Conservation (phyloP, 2,797 vertebrate genomes). For the Neomorphus geoffroyi region DNA sequence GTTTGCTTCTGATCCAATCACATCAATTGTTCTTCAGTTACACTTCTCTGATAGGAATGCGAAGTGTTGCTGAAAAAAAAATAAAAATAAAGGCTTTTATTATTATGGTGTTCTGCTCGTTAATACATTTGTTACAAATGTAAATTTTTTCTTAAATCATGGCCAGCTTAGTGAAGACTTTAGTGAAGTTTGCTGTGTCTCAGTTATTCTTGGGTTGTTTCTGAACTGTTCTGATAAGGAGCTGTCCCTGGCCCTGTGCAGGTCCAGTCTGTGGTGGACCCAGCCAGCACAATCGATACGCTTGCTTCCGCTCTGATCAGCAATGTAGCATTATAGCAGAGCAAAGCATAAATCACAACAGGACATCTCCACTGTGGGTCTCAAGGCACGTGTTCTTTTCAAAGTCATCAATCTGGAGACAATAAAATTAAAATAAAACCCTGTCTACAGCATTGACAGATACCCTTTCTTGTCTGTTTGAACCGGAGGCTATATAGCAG, state of each 20-base stretch:
- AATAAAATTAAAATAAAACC: not conserved
- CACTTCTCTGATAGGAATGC: constrained; percentile 19
- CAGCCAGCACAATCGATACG: fast-evolving
- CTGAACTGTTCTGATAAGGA: too few relatives aligned
- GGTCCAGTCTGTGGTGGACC: not conserved
- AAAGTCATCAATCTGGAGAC: not conserved
- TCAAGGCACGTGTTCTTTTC: not conserved
- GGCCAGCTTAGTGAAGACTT: not conserved
- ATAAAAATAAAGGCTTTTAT: constrained; percentile 37
- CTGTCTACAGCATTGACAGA: not conserved
- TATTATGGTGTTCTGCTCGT: not conserved
- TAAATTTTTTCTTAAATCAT: not conserved
- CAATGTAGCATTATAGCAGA: too few relatives aligned
- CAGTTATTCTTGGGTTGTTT: not conserved
- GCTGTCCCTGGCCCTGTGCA: too few relatives aligned
- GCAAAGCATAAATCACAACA: not conserved
- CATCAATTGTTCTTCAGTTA: constrained; percentile 34
- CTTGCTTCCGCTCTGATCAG: not conserved
- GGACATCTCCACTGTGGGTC: too few relatives aligned
- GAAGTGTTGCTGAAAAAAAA: not conserved
- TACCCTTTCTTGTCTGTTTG: not conserved
- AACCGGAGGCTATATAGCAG: not conserved
- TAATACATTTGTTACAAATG: constrained; percentile 6
- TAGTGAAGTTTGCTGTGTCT: not conserved
- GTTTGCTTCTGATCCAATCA: constrained; percentile 48